Percentiles rank a stretch among this genome's conserved stretches.
These are phyloP conservation scores for Rhynchopsitta pachyrhyncha DNA, from an alignment of 2,113 vertebrate genomes.

Conservation along the genomic window DNA sequence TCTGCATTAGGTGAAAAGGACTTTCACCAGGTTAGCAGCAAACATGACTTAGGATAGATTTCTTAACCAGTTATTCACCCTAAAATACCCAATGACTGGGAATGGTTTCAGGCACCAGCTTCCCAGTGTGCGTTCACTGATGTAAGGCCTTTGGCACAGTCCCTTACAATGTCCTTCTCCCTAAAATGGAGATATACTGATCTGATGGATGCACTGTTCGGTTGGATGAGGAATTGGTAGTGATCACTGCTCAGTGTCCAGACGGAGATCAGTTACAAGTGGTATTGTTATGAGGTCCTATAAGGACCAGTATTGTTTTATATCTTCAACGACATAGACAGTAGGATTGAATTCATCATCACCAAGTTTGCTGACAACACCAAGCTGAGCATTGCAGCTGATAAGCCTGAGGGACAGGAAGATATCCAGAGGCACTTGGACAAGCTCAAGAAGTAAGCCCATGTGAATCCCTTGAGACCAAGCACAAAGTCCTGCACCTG, in stretches of 20 bases:
- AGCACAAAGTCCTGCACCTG: not conserved
- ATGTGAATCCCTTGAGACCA: not conserved
- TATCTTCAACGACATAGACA: not conserved
- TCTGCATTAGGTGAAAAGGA: not conserved
- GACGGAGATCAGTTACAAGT: not conserved
- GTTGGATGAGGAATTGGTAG: not conserved
- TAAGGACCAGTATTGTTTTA: not conserved
- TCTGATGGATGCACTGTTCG: not conserved
- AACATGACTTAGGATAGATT: not conserved
- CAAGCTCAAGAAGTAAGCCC: fast-evolving
- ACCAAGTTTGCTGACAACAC: not conserved
- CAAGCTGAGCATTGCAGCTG: not conserved
- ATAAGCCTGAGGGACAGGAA: not conserved
- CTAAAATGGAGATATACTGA: not conserved
- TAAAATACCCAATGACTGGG: not conserved
- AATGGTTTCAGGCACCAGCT: not conserved
- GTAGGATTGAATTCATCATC: not conserved
- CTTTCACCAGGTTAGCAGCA: not conserved
- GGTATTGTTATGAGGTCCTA: fast-evolving
- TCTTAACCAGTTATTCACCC: not conserved
- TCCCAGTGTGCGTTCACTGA: not conserved
- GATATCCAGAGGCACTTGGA: fast-evolving
- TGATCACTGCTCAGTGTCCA: not conserved
- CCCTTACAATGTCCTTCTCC: not conserved
- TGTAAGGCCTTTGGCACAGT: not conserved